These are phyloP conservation scores for Hippocampus guttulatus DNA, from an alignment of 2,113 vertebrate genomes.

Conservation along the genomic window DNA sequence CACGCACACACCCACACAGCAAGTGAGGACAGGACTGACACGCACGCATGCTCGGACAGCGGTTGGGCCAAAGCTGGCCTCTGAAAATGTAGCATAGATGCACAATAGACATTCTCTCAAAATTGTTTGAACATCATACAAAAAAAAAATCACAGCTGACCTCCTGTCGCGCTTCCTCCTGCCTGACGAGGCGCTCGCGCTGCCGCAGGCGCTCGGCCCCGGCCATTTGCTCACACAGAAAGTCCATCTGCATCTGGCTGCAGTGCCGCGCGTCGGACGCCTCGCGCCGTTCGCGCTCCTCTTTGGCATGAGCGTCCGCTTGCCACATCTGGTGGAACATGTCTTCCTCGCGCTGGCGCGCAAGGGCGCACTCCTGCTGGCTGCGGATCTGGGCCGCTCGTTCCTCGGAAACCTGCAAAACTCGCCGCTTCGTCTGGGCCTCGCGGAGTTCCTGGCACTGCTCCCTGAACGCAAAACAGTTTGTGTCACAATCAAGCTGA, in stretches of 20 bases:
- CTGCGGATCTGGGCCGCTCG: conserved; percentile 72
- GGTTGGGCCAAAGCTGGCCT: no score
- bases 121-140: no score
- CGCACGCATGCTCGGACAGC: no score
- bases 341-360: conserved; percentile 68
- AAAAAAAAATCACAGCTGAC: conserved; percentile 28
- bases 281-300: conserved; percentile 42
- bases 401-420: conserved; percentile 67
- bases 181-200: conserved; percentile 56
- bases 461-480: conserved; percentile 61
- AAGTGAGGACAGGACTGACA: not conserved
- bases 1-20: not conserved
- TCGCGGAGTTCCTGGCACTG: conserved; percentile 74
- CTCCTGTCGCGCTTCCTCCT: conserved; percentile 75
- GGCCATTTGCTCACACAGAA: conserved; percentile 60
- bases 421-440: conserved; percentile 27
- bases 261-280: conserved; percentile 32
- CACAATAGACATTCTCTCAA: no score
- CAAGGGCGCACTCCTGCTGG: conserved; percentile 56
- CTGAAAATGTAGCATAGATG: not conserved
- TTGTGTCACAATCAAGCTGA: no score
- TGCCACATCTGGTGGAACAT: conserved; percentile 76
- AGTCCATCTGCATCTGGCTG: conserved; percentile 41
- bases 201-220: conserved; percentile 37
- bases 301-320: conserved; percentile 75